Base-by-base conservation (phyloP, 2,113 vertebrate species). In the Centropristis striata region DNA sequence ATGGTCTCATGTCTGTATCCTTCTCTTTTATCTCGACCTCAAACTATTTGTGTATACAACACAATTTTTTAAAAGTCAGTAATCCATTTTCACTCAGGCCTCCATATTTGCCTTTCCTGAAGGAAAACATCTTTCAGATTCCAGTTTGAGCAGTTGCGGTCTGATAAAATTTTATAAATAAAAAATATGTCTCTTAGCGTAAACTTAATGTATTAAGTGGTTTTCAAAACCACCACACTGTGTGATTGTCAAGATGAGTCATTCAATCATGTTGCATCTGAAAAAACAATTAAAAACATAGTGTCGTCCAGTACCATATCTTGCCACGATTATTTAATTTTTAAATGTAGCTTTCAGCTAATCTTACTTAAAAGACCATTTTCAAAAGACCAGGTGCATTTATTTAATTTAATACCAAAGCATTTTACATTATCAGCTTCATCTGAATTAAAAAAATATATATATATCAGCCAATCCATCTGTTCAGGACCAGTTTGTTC, bases 201-300 rank as follows among this genome's bases (percentile, higher is more conserved):
- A 5, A 61, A 49, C 21, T 44, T 11, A 10, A 57, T 23, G 8
- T 3, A 46, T 8, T 20, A 44, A 15, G 4, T 15, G 10, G 4
- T 37, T 44, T 69, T 21, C 1, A 58, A 44, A 42, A 16, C 18
- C 37, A 32, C 8, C 7, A 42, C 15, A 49, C 0, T 20, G 20
- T 54, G 11, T 42, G 1, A 58, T 14, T 50, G n/a, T 50, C 6
- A 42, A 42, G n/a, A 15, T 49, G 15, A 67, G 18, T 47, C 4
- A 46, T 55, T 23, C 4, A 27, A 23, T 50, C 39, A 14, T 51
- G 28, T 51, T 14, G 28, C n/a, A 13, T 57, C n/a, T 25, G 10
- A 28, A 59, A 20, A 70, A 51, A n/a, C 28, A 12, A 79, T 51
- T 71, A 21, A 3, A 37, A 69, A 67, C 32, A 51, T 8, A 32